Evolutionary conservation across 1,140 invertebrate species (phyloP).

Genomic region (Leptestheria dahalacensis): DNA sequence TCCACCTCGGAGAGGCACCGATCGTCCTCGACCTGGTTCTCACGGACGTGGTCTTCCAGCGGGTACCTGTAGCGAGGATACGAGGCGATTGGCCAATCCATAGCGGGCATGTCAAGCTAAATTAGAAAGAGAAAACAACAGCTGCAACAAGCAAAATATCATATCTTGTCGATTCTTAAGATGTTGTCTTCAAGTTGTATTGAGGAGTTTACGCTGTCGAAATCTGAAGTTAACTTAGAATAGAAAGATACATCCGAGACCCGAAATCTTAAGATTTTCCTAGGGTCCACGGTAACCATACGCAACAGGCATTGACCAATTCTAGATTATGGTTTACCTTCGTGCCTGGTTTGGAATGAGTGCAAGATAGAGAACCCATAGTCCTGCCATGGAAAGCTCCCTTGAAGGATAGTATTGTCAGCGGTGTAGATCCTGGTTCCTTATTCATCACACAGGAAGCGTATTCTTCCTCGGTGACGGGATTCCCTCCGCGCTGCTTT

Average conservation of each 20-base stretch:
- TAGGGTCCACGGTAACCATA: too few species aligned
- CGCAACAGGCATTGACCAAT: too few species aligned
- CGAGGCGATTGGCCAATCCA: conserved; percentile 84
- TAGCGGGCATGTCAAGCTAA: conserved; percentile 72
- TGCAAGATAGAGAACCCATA: conserved; percentile 66
- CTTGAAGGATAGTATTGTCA: conserved; percentile 79
- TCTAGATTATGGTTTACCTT: too few species aligned
- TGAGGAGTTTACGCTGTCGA: too few species aligned
- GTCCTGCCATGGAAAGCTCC: conserved; percentile 76
- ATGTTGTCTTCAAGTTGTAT: too few species aligned
- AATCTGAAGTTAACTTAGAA: too few species aligned
- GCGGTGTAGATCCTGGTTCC: conserved; percentile 62
- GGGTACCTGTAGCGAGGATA: conserved; percentile 90
- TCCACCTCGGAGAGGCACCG: conserved; percentile 52
- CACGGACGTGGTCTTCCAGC: conserved; percentile 56
- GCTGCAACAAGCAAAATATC: not conserved
- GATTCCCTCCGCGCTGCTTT: conserved; percentile 42
- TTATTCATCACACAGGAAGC: conserved; percentile 69
- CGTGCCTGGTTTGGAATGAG: conserved; percentile 89
- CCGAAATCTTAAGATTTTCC: too few species aligned
- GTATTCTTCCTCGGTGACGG: conserved; percentile 62
- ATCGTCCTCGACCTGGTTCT: conserved; percentile 69
- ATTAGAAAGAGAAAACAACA: too few species aligned
- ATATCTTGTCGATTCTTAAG: too few species aligned
- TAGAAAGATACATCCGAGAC: too few species aligned